A percentile compares a stretch with the other conserved stretches of the same genome.
These are phyloP conservation scores for Hoplostethus mediterraneus DNA, from an alignment of 2,797 vertebrate species.

Conservation along the genomic window DNA sequence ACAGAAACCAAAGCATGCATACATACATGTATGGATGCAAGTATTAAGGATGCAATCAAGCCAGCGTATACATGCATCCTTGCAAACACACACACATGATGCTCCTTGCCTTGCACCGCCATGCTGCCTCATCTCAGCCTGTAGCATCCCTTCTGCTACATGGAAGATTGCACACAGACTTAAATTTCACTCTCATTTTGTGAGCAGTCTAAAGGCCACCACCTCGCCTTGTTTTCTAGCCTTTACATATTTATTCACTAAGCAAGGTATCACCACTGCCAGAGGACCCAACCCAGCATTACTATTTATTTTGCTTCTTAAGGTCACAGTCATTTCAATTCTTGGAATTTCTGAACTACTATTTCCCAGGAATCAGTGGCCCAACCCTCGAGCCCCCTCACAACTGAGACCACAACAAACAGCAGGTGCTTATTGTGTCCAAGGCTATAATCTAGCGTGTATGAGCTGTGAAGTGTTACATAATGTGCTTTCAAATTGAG, in stretches of 20 bases:
- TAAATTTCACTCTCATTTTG: conserved; percentile 10
- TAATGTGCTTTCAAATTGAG: background rate
- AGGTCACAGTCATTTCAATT: conserved; percentile 11
- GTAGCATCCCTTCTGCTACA: background rate
- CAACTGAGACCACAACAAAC: conserved; percentile 4
- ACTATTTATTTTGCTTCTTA: conserved; percentile 11
- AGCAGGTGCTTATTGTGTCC: conserved; percentile 19
- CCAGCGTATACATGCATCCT: conserved; percentile 1
- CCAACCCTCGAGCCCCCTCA: background rate
- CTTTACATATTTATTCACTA: conserved; percentile 5
- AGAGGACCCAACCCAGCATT: background rate
- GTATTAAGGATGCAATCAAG: too few relatives aligned
- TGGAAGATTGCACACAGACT: background rate
- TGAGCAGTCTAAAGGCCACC: conserved; percentile 10
- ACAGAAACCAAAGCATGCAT: background rate
- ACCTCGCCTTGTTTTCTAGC: background rate
- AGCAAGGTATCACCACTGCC: background rate
- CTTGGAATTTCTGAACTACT: background rate
- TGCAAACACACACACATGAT: background rate
- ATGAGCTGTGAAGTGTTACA: conserved; percentile 15
- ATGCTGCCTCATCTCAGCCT: conserved; percentile 30
- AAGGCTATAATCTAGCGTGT: background rate
- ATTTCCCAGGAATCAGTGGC: background rate
- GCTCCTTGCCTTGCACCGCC: conserved; percentile 1
- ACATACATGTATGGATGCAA: background rate